Base-by-base conservation (phyloP, 2,113 vertebrate species). In the Mesocricetus auratus region DNA sequence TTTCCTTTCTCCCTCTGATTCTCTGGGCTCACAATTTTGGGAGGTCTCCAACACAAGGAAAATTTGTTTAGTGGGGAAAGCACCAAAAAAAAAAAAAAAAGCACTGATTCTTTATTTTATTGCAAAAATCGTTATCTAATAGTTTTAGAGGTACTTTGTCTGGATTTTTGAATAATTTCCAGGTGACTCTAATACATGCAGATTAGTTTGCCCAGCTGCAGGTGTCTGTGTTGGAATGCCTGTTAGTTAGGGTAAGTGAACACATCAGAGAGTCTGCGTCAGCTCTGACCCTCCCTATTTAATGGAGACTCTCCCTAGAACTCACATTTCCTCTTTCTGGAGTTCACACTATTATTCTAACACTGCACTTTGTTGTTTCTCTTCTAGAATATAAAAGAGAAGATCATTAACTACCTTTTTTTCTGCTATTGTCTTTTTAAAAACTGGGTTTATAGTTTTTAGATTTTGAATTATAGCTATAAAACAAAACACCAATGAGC, bases 401-500 rank as follows among this genome's bases (percentile, higher is more conserved):
- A 31, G 45, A 86, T 1, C 7, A 60, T 77, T 81, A 58, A 91
- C 89, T 83, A 53, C 45, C 58, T 60, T 12, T 89, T 92, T 96
- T 96, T 74, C 36, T 85, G 33, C 60, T 26, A 92, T 81, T 89
- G n/a, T 81, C 45, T 87, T 71, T 71, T 86, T 33, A 31, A 71
- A 90, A 89, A 94, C 58, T 53, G 36, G 7, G 42, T 92, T 69
- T 42, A 81, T 47, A 92, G n/a, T 29, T 90, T 91, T 95, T 69
- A 89, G 68, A 91, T 24, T 91, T 88, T 91, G 69, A 93, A 92
- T 95, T 88, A 83, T 74, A 82, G 64, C 33, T 91, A 11, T 64
- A 78, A 83, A 86, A 75, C 45, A 42, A 82, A 81, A 74, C 42
- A 66, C 10, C 26, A 75, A 60, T 16, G 50, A 31, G 7, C 39